These are phyloP conservation scores for Ceyx margarethae DNA, from an alignment of 2,113 vertebrate genomes.

Conservation along the genomic window DNA sequence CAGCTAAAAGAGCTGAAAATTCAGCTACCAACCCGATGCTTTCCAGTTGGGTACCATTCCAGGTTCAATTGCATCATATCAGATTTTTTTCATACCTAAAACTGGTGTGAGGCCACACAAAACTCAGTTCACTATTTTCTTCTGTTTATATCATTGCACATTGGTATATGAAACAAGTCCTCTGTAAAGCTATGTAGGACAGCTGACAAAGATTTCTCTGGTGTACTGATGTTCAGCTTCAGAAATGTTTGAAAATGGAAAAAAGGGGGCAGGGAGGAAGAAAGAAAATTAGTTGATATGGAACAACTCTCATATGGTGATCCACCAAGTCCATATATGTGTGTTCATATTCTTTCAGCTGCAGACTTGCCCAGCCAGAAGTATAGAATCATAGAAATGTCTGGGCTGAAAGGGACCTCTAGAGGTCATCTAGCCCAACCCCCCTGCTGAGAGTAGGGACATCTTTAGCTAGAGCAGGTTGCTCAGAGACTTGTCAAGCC, in stretches of 20 bases:
- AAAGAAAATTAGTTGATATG: not conserved
- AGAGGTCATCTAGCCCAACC: no score
- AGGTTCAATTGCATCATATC: no score
- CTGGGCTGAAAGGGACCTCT: no score
- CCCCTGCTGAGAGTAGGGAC: no score
- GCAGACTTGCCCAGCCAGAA: not conserved
- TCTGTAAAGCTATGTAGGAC: not conserved
- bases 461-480: no score
- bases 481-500: no score
- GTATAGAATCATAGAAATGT: not conserved
- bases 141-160: not conserved
- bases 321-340: not conserved
- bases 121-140: not conserved
- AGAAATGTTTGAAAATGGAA: not conserved
- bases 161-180: not conserved
- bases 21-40: no score
- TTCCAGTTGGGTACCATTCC: no score
- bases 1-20: no score
- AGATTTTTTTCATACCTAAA: not conserved
- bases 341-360: not conserved
- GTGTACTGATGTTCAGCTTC: not conserved
- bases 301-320: not conserved
- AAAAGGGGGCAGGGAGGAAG: fast-evolving
- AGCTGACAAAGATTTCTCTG: not conserved
- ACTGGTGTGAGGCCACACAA: not conserved